Evolutionary conservation across 1,140 invertebrate genomes (phyloP).

Genomic region (Platyura marginata): DNA sequence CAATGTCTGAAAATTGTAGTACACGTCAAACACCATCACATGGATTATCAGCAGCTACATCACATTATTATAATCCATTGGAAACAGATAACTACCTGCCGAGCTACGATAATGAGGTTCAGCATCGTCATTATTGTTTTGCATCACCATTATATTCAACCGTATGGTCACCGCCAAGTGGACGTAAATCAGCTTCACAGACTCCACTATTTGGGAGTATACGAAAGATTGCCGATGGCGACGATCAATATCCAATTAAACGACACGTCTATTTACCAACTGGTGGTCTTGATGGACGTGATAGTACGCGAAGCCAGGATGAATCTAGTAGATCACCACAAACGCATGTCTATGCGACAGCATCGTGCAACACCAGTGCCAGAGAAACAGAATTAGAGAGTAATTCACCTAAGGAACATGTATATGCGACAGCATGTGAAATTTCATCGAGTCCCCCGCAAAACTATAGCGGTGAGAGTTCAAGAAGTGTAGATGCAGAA

Average conservation of each 20-base stretch:
- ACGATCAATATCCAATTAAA: background rate
- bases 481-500: background rate
- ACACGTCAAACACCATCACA: background rate
- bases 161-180: conserved; percentile 21
- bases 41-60: conserved; percentile 9
- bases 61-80: conserved; percentile 18
- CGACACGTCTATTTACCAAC: background rate
- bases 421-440: background rate
- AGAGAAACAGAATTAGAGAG: background rate
- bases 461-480: background rate
- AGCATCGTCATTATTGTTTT: conserved; percentile 23
- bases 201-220: conserved; percentile 22
- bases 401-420: background rate
- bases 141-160: conserved; percentile 22
- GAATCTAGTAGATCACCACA: background rate
- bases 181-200: conserved; percentile 20
- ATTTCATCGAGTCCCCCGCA: background rate
- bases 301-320: background rate
- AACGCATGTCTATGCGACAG: background rate
- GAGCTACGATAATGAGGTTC: conserved; percentile 22
- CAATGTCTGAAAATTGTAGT: background rate
- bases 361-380: background rate
- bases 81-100: conserved; percentile 23
- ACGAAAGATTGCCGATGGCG: conserved; percentile 13
- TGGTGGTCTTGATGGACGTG: background rate